Evolutionary conservation across 2,113 vertebrate genomes (phyloP).

Genomic region (Henicopernis longicauda): DNA sequence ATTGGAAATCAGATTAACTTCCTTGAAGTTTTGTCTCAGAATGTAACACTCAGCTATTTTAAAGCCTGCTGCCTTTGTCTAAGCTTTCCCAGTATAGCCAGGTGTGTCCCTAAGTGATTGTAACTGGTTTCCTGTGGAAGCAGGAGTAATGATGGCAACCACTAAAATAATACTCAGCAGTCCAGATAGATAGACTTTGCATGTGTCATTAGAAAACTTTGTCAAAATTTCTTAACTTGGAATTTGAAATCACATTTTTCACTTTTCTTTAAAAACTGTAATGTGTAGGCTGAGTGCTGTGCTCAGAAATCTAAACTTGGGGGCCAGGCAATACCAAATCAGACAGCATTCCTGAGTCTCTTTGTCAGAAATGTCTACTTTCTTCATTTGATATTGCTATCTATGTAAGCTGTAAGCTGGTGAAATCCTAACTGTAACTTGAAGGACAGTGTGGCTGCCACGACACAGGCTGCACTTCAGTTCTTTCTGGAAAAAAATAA

Average conservation of each 20-base stretch:
- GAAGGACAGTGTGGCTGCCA: background rate
- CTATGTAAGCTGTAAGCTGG: background rate
- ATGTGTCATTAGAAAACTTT: background rate
- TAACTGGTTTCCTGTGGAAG: background rate
- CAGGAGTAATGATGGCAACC: background rate
- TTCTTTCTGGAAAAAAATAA: background rate
- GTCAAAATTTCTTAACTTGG: background rate
- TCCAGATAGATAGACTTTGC: background rate
- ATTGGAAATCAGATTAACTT: background rate
- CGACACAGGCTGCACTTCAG: background rate
- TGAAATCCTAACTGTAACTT: background rate
- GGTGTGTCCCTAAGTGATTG: background rate
- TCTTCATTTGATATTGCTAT: background rate
- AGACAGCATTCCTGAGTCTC: background rate
- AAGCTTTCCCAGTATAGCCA: background rate
- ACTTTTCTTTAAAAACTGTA: background rate
- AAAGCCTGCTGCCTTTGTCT: background rate
- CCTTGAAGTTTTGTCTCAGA: background rate
- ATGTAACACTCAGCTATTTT: background rate
- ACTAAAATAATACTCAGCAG: background rate
- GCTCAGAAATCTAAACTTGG: background rate
- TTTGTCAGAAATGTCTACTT: background rate
- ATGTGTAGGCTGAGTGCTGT: background rate
- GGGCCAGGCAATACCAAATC: background rate
- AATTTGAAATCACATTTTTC: conserved; percentile 16